Conservation (phyloP, 2,113 vertebrate genomes). For the Paraplagusia blochii region DNA sequence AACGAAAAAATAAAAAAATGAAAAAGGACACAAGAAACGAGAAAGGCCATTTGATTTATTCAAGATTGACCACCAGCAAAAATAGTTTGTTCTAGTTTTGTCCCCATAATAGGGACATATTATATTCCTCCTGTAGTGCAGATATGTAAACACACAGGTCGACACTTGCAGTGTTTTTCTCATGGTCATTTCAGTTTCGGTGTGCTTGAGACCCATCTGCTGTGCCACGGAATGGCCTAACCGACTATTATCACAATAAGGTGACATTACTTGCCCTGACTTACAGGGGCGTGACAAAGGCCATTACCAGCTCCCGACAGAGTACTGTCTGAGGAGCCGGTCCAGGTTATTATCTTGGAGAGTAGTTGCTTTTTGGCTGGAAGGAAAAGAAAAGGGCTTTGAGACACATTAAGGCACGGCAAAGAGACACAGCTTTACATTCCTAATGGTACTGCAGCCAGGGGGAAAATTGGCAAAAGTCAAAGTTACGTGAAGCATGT, state of each 20-base stretch:
- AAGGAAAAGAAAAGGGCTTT: slow-evolving; percentile 36
- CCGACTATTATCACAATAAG: slow-evolving; percentile 42
- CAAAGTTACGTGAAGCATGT: slow-evolving; percentile 40
- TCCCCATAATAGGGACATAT: neutral
- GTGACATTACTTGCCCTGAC: slow-evolving; percentile 49
- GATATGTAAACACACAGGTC: slow-evolving; percentile 3
- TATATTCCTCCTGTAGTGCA: slow-evolving; percentile 5
- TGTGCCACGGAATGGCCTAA: slow-evolving; percentile 19
- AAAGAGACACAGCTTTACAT: slow-evolving; percentile 21
- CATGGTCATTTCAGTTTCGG: slow-evolving; percentile 20
- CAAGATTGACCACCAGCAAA: neutral
- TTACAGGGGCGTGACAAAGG: slow-evolving; percentile 57
- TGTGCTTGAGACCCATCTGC: slow-evolving; percentile 34
- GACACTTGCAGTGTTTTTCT: slow-evolving; percentile 6
- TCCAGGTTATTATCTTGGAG: slow-evolving; percentile 55
- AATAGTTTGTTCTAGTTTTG: neutral
- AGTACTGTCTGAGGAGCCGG: slow-evolving; percentile 26
- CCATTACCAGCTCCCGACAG: slow-evolving; percentile 55
- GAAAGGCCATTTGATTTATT: too few relatives aligned
- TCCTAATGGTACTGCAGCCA: slow-evolving; percentile 42
- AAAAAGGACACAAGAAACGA: neutral
- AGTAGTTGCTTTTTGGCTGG: slow-evolving; percentile 37
- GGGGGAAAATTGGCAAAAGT: slow-evolving; percentile 44
- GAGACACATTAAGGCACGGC: slow-evolving; percentile 10
- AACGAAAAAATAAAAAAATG: neutral